Evolutionary conservation across 1,140 invertebrate species (phyloP), one percentile per base, ranked within the genome.

Genomic region (Zeugodacus cucurbitae): DNA sequence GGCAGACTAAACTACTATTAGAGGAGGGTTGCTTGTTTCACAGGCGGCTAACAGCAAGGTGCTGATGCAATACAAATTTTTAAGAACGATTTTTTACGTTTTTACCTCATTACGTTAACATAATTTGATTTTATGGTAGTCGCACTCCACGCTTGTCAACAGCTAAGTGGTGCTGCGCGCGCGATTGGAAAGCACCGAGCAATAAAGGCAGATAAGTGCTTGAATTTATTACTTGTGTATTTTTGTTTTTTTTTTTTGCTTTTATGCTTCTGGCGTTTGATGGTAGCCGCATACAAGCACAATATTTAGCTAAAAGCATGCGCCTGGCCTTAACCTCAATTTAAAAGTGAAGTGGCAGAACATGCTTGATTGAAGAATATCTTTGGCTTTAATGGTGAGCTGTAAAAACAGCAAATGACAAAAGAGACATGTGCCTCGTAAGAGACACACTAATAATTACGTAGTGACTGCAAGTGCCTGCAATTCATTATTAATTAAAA

Each of bases 41-140:
- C 26, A 3, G 59, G n/a, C 11, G 22, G 8, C 20, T 57, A 64
- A 64, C 2, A 26, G 22, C 8, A 44, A 82, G 20, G 34, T 48
- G n/a, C 74, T 82, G n/a, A 82, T 82, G 74, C 74, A 48, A 26
- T 29, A 82, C 41, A 54, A 29, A 44, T 78, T 82, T 82, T 82
- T 54, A 17, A 70, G 26, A 70, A 70, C 1, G 10, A 70, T 20
- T 11, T 70, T 70, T 70, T n/a, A 44, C 32, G 4, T 78, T 78
- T 78, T 78, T 48, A 82, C 41, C 41, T 48, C 41, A 82, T 82
- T 82, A 82, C 44, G 20, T 78, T 78, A 78, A 41, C 17, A 78
- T 78, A 78, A 78, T 78, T 78, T 78, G 17, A 41, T 82, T 82
- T 82, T 48, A 74, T 37, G 70, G 70, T 41, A 74, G 17, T 34